These are phyloP conservation scores for Typhlichthys subterraneus DNA, from an alignment of 2,797 vertebrate genomes.

Conservation along the genomic window DNA sequence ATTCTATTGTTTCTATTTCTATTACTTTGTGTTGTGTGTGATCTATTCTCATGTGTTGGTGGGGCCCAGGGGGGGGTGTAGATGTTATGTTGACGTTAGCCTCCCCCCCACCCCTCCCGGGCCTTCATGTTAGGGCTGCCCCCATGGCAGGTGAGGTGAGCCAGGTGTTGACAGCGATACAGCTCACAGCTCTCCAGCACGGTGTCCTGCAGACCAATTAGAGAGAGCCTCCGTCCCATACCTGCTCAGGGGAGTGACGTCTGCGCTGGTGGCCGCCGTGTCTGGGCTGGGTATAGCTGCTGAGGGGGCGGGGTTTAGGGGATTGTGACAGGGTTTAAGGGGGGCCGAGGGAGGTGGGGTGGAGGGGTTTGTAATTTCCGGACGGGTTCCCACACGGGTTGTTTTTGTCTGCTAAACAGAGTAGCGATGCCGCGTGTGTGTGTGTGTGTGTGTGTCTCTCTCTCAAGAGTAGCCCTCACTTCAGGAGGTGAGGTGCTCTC, in stretches of 20 bases:
- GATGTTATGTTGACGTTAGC: no score
- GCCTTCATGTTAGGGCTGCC: constrained; percentile 22
- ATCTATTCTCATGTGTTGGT: no score
- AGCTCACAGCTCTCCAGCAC: constrained; percentile 31
- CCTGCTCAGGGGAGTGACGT: constrained; percentile 10
- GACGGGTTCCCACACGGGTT: background rate
- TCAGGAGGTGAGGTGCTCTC: no score
- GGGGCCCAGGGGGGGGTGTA: no score
- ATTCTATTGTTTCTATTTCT: no score
- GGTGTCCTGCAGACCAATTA: constrained; percentile 39
- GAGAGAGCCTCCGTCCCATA: constrained; percentile 20
- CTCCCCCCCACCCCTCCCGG: constrained; percentile 9
- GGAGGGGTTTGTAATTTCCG: background rate
- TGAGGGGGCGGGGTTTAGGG: background rate
- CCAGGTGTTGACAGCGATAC: constrained; percentile 9
- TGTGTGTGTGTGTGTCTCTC: no score
- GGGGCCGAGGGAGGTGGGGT: background rate
- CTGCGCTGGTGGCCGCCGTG: background rate
- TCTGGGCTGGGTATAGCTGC: background rate
- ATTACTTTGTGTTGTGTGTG: no score
- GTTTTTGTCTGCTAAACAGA: background rate
- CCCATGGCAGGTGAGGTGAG: constrained; percentile 26
- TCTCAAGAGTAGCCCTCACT: no score
- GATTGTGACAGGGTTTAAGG: constrained; percentile 7
- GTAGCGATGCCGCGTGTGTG: background rate